phyloP scores from a whole-genome alignment of 2,797 vertebrate species.

The Esox lucius region DNA sequence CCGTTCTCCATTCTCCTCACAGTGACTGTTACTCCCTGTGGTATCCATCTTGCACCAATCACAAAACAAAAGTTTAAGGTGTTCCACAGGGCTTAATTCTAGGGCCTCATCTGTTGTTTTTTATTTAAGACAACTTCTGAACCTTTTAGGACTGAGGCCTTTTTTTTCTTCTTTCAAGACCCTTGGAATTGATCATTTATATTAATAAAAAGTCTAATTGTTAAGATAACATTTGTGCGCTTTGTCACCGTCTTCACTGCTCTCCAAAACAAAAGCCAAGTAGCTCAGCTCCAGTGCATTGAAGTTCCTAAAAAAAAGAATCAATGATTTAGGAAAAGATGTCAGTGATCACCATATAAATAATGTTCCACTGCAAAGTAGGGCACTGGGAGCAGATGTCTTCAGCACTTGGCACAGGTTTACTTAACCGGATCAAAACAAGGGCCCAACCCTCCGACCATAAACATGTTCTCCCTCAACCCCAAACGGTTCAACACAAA shows the following conservation, averaged over 20 bases:
- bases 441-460: slow-evolving; percentile 64
- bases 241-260: neutral
- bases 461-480: slow-evolving; percentile 71
- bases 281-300: slow-evolving; percentile 51
- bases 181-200: no score
- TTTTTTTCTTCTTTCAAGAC: no score
- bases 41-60: neutral
- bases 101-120: neutral
- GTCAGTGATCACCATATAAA: slow-evolving; percentile 66
- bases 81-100: neutral
- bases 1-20: neutral
- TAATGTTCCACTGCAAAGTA: slow-evolving; percentile 47
- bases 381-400: slow-evolving; percentile 66
- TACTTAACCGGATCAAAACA: slow-evolving; percentile 52
- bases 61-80: neutral
- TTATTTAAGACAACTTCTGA: neutral
- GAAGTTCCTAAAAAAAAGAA: slow-evolving; percentile 65
- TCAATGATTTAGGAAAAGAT: slow-evolving; percentile 56
- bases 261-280: neutral
- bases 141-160: no score
- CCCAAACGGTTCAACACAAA: slow-evolving; percentile 56
- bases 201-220: neutral
- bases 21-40: neutral
- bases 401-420: slow-evolving; percentile 58
- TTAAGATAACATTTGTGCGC: neutral